Conservation (phyloP, 2,888 invertebrate species). For the Agonopterix heracliana region DNA sequence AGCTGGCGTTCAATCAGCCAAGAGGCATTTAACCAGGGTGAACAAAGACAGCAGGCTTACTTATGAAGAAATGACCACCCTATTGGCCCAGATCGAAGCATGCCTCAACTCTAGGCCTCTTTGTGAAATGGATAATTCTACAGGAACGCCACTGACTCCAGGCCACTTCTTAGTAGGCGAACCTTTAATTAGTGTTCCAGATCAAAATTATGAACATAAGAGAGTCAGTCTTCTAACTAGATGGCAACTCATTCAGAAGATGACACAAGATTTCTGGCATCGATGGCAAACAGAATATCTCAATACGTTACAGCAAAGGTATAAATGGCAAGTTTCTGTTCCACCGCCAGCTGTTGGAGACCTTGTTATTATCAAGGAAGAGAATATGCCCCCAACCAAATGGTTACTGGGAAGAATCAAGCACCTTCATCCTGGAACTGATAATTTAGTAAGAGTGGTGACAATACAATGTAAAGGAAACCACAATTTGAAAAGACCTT, state of each 20-base stretch:
- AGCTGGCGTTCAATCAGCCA: background rate
- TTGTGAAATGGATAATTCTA: background rate
- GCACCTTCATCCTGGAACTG: background rate
- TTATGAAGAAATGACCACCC: constrained; percentile 12
- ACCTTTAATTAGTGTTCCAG: constrained; percentile 9
- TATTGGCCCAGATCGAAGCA: constrained; percentile 13
- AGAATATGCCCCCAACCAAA: background rate
- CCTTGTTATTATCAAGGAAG: background rate
- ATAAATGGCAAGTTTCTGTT: constrained; percentile 13
- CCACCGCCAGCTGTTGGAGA: constrained; percentile 10
- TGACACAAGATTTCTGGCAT: constrained; percentile 18
- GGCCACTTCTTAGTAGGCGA: constrained; percentile 15
- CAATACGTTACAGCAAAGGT: constrained; percentile 9
- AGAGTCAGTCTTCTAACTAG: constrained; percentile 2
- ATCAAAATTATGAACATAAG: constrained; percentile 4
- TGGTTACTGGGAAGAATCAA: background rate
- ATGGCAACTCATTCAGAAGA: constrained; percentile 17
- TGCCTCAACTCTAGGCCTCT: constrained; percentile 14
- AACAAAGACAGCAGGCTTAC: constrained; percentile 8
- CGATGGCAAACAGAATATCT: constrained; percentile 18
- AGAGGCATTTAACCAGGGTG: constrained; percentile 8
- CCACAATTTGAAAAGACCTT: background rate
- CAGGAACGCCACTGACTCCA: constrained; percentile 7
- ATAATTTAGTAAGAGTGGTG: background rate
- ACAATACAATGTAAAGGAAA: background rate